These are phyloP conservation scores for Narcine bancroftii DNA, from an alignment of 2,113 vertebrate species.

Conservation along the genomic window DNA sequence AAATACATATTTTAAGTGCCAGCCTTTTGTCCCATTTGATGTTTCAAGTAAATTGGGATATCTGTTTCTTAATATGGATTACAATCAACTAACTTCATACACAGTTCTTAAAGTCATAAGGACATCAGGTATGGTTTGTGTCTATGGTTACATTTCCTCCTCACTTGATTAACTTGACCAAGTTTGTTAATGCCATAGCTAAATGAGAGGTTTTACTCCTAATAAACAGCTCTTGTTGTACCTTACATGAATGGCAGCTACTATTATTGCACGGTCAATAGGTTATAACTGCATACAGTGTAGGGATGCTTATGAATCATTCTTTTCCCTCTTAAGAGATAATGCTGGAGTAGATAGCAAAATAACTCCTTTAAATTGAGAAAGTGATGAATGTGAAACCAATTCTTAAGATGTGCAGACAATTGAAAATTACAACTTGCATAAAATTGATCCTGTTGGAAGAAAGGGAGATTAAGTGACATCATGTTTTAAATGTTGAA, in stretches of 20 bases:
- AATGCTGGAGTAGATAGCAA: background rate
- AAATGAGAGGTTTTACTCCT: background rate
- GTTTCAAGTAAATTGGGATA: background rate
- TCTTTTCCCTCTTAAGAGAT: slow-evolving; percentile 6
- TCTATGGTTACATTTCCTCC: background rate
- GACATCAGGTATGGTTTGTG: background rate
- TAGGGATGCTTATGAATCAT: background rate
- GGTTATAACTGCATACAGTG: background rate
- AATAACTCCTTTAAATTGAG: background rate
- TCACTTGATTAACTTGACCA: background rate
- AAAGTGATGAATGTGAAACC: background rate
- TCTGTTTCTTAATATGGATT: background rate
- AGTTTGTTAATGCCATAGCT: background rate
- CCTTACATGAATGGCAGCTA: background rate
- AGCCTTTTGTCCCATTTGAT: background rate
- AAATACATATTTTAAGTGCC: background rate
- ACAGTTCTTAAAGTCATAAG: background rate
- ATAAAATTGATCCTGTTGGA: background rate
- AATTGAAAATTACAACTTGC: background rate
- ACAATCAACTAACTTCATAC: background rate
- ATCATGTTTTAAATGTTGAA: slow-evolving; percentile 25
- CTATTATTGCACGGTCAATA: background rate
- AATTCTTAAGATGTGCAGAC: background rate
- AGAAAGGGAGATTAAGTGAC: background rate
- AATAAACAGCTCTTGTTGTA: background rate